Base-by-base conservation (phyloP, 2,797 vertebrate species). In the Rousettus madagascariensis region DNA sequence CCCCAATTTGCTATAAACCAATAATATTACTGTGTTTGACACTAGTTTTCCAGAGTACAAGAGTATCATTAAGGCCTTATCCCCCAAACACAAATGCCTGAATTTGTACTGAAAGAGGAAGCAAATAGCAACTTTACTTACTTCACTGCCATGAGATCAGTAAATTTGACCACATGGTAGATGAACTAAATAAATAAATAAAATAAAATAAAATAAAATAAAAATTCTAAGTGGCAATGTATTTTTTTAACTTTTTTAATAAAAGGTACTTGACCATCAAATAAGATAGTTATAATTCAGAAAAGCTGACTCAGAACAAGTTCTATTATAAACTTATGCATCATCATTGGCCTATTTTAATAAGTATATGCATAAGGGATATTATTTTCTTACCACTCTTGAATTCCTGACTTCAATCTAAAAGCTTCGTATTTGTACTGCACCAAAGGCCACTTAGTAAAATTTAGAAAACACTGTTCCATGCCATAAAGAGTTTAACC, bases 261-360 rank as follows among this genome's bases (percentile, higher is more conserved):
- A 28, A 20, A 87, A 66, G 0, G 2, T 75, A 28, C 63, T 95
- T 91, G 41, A 82, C 36, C 66, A 84, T 53, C 72, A 86, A 66
- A 66, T 80, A 61, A 26, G 87, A 87, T 84, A 85, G 77, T 95
- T 91, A 89, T 84, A 83, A 89, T 71, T 86, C 46, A 77, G 75
- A 68, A 96, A 59, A 65, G 7, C 19, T 92, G 84, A 75, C 26
- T 61, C 85, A 87, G n/a, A 83, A 9, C 8, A 94, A 80, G 17
- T 87, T 89, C 61, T 51, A 10, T 17, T 85, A 7, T 68, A 79
- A 61, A 5, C n/a, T 20, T 82, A 24, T 43, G 6, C 16, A 38
- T 55, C 16, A 51, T 74, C 51, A 55, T 22, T 78, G 16, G 30
- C 43, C 41, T 84, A 36, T 55, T 95, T 88, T 91, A 84, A n/a